A percentile compares a stretch with the other conserved stretches of the same genome.
phyloP scores from a whole-genome alignment of 2,888 invertebrate species.

The Elmis aenea region DNA sequence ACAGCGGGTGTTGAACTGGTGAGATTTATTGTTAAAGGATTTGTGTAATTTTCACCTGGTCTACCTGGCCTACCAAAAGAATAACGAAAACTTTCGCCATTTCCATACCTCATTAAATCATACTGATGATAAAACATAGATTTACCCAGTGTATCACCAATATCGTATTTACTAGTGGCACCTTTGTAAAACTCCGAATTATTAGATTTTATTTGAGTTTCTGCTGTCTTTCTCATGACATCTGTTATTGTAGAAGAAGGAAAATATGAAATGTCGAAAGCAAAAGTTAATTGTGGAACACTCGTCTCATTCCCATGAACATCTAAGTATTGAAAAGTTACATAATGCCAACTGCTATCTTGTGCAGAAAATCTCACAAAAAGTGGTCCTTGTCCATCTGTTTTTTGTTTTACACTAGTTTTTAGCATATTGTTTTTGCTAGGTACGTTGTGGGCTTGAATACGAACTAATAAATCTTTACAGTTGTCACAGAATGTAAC shows the following conservation, averaged over 20 bases:
- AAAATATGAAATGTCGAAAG: no score
- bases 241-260: no score
- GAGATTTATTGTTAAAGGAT: constrained; percentile 63
- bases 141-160: background rate
- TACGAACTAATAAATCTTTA: constrained; percentile 40
- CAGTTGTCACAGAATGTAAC: constrained; percentile 28
- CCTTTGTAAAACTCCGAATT: background rate
- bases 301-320: no score
- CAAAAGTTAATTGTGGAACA: no score
- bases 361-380: constrained; percentile 40
- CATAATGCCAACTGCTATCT: constrained; percentile 58
- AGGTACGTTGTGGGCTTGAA: no score
- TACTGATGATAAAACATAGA: constrained; percentile 36
- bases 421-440: constrained; percentile 43
- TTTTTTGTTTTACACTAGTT: constrained; percentile 10
- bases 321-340: no score
- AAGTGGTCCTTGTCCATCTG: constrained; percentile 4
- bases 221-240: no score
- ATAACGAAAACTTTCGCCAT: constrained; percentile 70
- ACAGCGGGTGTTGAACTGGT: constrained; percentile 60
- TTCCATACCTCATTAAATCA: constrained; percentile 53
- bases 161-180: background rate
- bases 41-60: no score
- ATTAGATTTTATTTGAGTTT: no score
- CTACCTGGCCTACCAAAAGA: no score